These are phyloP conservation scores for Alectoris magna DNA, from an alignment of 2,797 vertebrate species.

Conservation along the genomic window DNA sequence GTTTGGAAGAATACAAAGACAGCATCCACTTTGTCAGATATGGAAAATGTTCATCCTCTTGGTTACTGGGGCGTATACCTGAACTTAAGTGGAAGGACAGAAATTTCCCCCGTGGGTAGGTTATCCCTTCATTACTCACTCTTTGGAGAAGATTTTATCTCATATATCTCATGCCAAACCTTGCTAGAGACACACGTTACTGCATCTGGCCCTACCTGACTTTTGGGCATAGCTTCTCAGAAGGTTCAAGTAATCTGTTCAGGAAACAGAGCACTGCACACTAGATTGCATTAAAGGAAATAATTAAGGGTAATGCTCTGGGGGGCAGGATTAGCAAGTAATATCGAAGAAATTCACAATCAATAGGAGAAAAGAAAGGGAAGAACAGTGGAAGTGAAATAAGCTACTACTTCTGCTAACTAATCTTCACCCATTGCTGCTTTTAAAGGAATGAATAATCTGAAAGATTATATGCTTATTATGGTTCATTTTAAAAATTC, in stretches of 20 bases:
- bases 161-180: neutral
- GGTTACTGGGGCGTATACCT: neutral
- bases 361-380: neutral
- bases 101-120: neutral
- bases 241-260: neutral
- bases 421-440: neutral
- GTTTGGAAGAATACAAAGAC: neutral
- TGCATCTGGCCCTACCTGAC: neutral
- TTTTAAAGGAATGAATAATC: neutral
- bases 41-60: neutral
- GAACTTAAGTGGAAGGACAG: neutral
- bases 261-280: neutral
- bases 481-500: neutral
- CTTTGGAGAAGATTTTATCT: neutral
- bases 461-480: neutral
- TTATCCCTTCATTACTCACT: neutral
- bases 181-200: neutral
- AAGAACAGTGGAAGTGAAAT: neutral
- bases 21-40: neutral
- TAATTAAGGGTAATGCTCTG: neutral
- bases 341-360: neutral
- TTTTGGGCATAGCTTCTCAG: neutral
- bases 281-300: neutral
- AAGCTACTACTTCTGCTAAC: neutral
- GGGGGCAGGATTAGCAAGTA: fast-evolving